Evolutionary conservation across 2,888 invertebrate species (phyloP), one percentile per base, ranked within the genome.

Genomic region (Seira ritae): DNA sequence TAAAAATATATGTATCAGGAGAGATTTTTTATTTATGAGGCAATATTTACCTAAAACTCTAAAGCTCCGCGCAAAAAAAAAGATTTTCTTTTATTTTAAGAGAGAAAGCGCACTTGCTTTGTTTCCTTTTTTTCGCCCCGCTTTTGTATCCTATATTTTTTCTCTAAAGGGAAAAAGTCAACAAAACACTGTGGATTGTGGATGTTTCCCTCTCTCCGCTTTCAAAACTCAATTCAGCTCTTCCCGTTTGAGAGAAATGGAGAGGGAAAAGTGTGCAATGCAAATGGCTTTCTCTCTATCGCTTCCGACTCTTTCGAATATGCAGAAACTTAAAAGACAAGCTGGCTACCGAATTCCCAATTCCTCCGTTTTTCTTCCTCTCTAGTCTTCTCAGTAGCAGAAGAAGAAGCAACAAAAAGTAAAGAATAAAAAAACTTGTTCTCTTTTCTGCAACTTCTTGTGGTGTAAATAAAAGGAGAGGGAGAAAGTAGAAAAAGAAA

Each of bases 1-100:
- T 42, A 12, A 12, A 42, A 42, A 42, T 12, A 12, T 42, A 42
- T n/a, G n/a, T 42, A 42, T 42, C 42, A 42, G 6, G 42, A 42
- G 42, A 42, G 42, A 42, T 42, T 42, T 55, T 67, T 79, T 79
- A 79, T 79, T 79, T 79, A 79, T 79, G 72, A 79, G 78, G 67
- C 20, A 79, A 79, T 79, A 79, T 79, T 72, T 67, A 72, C 78
- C 65, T 71, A 79, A 77, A 78, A 79, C 66, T n/a, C n/a, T n/a
- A n/a, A n/a, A n/a, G n/a, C n/a, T n/a, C n/a, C n/a, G n/a, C n/a
- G 79, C 73, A 73, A 73, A 71, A 79, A 73, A 73, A 68, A 42
- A 12, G 42, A 42, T 42, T 42, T 31, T 46, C 19, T 69, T 79
- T 73, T 73, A 19, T 62, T 65, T 73, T 55, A n/a, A 42, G 42